Evolutionary conservation across 2,797 vertebrate genomes (phyloP), one percentile per base, ranked within the genome.

Genomic region (Acrocephalus scirpaceus): DNA sequence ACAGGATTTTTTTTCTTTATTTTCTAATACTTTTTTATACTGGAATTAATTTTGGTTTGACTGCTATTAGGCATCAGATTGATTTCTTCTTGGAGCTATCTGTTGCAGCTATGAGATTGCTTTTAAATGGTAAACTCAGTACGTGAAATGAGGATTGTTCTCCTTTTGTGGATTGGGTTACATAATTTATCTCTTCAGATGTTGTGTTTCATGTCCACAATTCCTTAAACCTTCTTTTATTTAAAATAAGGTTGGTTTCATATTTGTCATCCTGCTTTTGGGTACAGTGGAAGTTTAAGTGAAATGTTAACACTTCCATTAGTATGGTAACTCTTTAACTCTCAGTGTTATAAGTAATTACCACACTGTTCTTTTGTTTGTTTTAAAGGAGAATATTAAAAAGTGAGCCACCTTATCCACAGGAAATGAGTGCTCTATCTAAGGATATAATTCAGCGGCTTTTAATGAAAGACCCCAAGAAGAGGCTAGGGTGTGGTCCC

Each of bases 361-460:
- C 9, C 11, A 56, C 32, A 23, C 34, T 60, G 10, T 50, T 32
- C 23, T 81, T 80, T 96, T 86, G 10, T 82, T 88, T 94, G 62
- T 94, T 92, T 88, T 95, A 29, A 97, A 99, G 99, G 98, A 99
- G 99, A 97, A 99, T 99, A 97, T 98, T 98, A 90, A 99, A 99
- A 98, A 99, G 98, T 88, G 99, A 99, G 93, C 99, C 99, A 93
- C 99, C 99, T 13, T 99, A 99, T 94, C 98, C 99, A 66, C 98
- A 98, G 97, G 99, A 99, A 90, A 99, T 99, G 98, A 98, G 98
- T 70, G 97, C 98, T 45, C 88, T 98, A 92, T 99, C 99, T 95
- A 99, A 99, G 98, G 99, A 99, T 97, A 96, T 99, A 88, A 99
- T 99, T 97, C 99, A 99, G 93, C 96, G 96, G 47, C 98, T 99